Evolutionary conservation across 2,888 invertebrate genomes (phyloP).

Genomic region (Schrankia costaestrigalis): DNA sequence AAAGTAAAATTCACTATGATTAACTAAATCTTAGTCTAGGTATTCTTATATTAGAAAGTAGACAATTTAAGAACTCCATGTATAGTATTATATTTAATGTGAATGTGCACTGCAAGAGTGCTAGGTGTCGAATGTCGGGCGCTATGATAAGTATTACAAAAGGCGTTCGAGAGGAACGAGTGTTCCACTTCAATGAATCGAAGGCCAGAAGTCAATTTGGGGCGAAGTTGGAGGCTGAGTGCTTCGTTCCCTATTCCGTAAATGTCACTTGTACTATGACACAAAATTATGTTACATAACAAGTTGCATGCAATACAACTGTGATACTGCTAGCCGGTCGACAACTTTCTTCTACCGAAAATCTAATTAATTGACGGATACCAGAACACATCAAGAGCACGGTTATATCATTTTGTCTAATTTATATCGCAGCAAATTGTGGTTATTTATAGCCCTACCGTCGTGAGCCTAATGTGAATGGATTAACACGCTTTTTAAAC

Average conservation of each 20-base stretch:
- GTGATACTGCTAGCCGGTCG: conserved; percentile 25
- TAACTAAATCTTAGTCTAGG: conserved; percentile 1
- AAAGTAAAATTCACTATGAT: conserved; percentile 2
- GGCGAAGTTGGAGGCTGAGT: conserved; percentile 55
- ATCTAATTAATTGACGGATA: conserved; percentile 36
- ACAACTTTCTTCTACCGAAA: conserved; percentile 30
- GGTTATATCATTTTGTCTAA: conserved; percentile 19
- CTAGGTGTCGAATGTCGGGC: conserved; percentile 36
- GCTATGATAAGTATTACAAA: conserved; percentile 36
- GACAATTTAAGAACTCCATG: conserved; percentile 27
- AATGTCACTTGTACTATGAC: conserved; percentile 66
- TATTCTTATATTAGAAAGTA: conserved; percentile 31
- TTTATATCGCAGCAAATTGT: conserved; percentile 26
- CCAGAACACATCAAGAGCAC: conserved; percentile 15
- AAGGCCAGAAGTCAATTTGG: conserved; percentile 68
- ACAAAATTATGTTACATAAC: conserved; percentile 52
- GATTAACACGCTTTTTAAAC: conserved; percentile 71
- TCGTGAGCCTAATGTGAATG: conserved; percentile 57
- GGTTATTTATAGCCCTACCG: conserved; percentile 41
- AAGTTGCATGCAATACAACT: conserved; percentile 31
- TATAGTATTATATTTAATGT: conserved; percentile 25
- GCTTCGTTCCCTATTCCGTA: conserved; percentile 49
- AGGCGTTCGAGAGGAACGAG: conserved; percentile 42
- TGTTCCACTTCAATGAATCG: conserved; percentile 55
- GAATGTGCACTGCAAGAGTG: conserved; percentile 34